phyloP scores from a whole-genome alignment of 2,797 vertebrate genomes.

The Falco rusticolus region DNA sequence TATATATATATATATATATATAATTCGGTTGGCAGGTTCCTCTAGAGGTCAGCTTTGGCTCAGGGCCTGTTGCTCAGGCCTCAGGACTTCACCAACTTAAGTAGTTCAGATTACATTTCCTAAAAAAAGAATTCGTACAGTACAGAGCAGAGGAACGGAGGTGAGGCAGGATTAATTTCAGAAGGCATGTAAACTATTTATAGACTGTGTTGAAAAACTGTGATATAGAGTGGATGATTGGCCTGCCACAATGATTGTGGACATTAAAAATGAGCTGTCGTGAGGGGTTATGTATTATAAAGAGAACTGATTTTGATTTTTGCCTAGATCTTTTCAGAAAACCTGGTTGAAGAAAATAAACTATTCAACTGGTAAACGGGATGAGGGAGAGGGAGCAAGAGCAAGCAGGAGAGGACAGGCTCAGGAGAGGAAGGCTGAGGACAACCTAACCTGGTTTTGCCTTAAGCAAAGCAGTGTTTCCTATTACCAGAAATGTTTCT shows the following conservation, averaged over 20 bases:
- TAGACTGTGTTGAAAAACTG: neutral
- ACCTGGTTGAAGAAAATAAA: neutral
- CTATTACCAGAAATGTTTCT: neutral
- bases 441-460: neutral
- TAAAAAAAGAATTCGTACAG: neutral
- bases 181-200: neutral
- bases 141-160: neutral
- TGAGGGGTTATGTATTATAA: neutral
- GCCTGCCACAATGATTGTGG: fast-evolving
- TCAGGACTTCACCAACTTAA: neutral
- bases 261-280: neutral
- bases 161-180: neutral
- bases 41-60: too few species aligned
- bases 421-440: neutral
- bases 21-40: too few species aligned
- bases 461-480: neutral
- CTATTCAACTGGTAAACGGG: neutral
- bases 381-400: neutral
- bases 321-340: neutral
- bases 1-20: too few species aligned
- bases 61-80: too few species aligned
- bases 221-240: neutral
- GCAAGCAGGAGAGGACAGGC: neutral
- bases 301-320: neutral
- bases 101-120: neutral